phyloP scores from a whole-genome alignment of 2,888 invertebrate species.

The Ophonus ardosiacus region DNA sequence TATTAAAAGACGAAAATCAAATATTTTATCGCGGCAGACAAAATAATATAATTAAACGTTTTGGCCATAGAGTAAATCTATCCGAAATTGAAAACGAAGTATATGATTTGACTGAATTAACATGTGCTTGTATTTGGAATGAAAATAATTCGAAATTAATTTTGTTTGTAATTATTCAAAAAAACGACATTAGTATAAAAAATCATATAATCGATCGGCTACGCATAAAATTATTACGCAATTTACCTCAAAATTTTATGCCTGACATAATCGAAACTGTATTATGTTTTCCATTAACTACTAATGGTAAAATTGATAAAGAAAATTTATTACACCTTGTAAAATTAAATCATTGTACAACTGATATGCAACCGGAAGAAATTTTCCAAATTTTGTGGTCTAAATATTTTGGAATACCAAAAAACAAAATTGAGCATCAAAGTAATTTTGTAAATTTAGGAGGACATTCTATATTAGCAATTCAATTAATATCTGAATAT shows the following conservation, averaged over 20 bases:
- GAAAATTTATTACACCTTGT: conserved; percentile 75
- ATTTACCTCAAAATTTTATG: conserved; percentile 72
- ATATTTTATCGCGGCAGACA: conserved; percentile 83
- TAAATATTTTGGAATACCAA: conserved; percentile 71
- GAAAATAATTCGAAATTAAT: conserved; percentile 76
- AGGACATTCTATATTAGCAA: conserved; percentile 84
- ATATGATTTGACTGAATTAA: conserved; percentile 76
- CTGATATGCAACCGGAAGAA: conserved; percentile 69
- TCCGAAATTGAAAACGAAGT: conserved; percentile 77
- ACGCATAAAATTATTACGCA: conserved; percentile 70
- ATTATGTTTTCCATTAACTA: conserved; percentile 79
- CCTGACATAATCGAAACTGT: conserved; percentile 83
- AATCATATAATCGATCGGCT: conserved; percentile 71
- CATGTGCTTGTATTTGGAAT: conserved; percentile 79
- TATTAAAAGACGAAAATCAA: conserved; percentile 70
- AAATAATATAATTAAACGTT: conserved; percentile 86
- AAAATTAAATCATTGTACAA: conserved; percentile 68
- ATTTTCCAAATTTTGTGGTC: conserved; percentile 70
- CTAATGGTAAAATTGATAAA: conserved; percentile 84
- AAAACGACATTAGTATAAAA: conserved; percentile 66
- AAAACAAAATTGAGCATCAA: conserved; percentile 66
- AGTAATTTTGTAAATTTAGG: conserved; percentile 80
- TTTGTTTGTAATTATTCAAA: conserved; percentile 76
- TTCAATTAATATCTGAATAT: conserved; percentile 81
- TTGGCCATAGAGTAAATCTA: conserved; percentile 84